phyloP scores from a whole-genome alignment of 1,140 invertebrate species.

The Diorhabda sublineata region DNA sequence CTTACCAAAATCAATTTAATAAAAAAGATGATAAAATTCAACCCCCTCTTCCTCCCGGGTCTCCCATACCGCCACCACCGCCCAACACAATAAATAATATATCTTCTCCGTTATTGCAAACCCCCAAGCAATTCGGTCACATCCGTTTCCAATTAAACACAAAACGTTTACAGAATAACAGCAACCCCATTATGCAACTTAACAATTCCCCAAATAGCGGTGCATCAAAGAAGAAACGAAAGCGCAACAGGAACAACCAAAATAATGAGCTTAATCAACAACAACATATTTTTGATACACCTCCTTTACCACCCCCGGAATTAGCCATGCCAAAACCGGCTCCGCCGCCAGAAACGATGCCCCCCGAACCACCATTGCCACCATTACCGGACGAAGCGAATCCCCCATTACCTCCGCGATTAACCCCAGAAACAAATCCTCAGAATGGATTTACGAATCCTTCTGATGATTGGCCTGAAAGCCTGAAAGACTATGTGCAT shows the following conservation, averaged over 20 bases:
- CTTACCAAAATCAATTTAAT: constrained; percentile 6
- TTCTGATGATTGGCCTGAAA: constrained; percentile 64
- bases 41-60: constrained; percentile 33
- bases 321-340: constrained; percentile 41
- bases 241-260: constrained; percentile 63
- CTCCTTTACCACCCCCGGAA: constrained; percentile 56
- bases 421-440: constrained; percentile 1
- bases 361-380: constrained; percentile 52
- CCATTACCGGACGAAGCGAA: constrained; percentile 49
- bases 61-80: constrained; percentile 26
- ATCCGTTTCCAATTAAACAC: constrained; percentile 40
- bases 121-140: constrained; percentile 35
- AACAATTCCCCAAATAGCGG: constrained; percentile 50
- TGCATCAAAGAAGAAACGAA: constrained; percentile 68
- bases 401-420: constrained; percentile 48
- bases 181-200: constrained; percentile 27
- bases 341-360: constrained; percentile 48
- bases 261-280: constrained; percentile 50
- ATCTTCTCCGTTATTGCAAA: constrained; percentile 28
- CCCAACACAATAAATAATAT: constrained; percentile 9
- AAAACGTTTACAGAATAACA: constrained; percentile 29
- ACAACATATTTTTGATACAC: constrained; percentile 41
- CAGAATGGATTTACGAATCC: constrained; percentile 38
- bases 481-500: constrained; percentile 80
- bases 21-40: constrained; percentile 27